A percentile compares a stretch with the other conserved stretches of the same genome.
These are phyloP conservation scores for Megalops cyprinoides DNA, from an alignment of 2,797 vertebrate genomes.

Conservation along the genomic window DNA sequence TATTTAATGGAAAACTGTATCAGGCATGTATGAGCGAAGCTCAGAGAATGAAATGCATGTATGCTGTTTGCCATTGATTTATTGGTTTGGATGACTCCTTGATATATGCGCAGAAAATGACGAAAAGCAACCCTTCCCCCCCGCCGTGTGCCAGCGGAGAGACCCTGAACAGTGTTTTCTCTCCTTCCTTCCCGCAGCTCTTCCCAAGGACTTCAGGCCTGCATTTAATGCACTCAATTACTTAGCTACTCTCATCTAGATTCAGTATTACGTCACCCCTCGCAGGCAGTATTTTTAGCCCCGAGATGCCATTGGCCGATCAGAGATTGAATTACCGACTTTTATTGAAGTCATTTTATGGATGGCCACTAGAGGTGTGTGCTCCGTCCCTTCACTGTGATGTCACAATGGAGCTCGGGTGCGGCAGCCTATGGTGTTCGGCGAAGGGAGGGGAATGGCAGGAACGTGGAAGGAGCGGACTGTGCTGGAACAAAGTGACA, in stretches of 20 bases:
- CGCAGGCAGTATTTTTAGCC: conserved; percentile 76
- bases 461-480: conserved; percentile 30
- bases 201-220: conserved; percentile 55
- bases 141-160: conserved; percentile 41
- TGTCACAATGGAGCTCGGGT: conserved; percentile 34
- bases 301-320: conserved; percentile 65
- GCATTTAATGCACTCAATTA: conserved; percentile 55
- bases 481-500: neutral
- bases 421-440: conserved; percentile 45
- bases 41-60: conserved; percentile 47
- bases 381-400: conserved; percentile 53
- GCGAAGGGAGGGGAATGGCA: conserved; percentile 26
- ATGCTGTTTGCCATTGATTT: conserved; percentile 49
- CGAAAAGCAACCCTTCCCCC: conserved; percentile 23
- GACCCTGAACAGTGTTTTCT: conserved; percentile 57
- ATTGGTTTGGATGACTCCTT: conserved; percentile 46
- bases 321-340: conserved; percentile 75
- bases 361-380: conserved; percentile 45
- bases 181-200: conserved; percentile 50
- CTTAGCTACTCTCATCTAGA: conserved; percentile 51
- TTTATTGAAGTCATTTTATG: conserved; percentile 62
- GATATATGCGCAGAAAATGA: conserved; percentile 30
- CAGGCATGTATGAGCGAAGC: too few species aligned
- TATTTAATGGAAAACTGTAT: too few species aligned
- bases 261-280: conserved; percentile 77